Evolutionary conservation across 1,140 invertebrate species (phyloP).

Genomic region (Periplaneta americana): DNA sequence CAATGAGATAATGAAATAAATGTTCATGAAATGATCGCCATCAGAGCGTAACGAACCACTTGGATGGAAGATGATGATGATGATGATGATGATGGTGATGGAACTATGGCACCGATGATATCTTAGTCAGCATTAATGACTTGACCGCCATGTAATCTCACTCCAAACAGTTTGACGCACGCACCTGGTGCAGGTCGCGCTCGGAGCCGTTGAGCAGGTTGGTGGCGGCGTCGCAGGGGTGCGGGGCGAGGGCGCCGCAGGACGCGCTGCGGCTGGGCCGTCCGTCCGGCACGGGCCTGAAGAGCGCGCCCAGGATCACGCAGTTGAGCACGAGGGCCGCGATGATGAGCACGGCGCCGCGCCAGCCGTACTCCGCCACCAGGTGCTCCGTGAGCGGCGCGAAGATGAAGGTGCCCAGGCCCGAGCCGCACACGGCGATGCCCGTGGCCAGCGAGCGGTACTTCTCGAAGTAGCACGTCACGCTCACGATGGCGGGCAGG

Average conservation of each 20-base stretch:
- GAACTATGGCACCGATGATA: too few species aligned
- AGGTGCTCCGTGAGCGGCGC: slow-evolving; percentile 68
- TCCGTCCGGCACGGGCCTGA: slow-evolving; percentile 52
- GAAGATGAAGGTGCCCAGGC: slow-evolving; percentile 79
- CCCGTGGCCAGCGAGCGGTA: slow-evolving; percentile 85
- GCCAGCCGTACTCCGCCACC: slow-evolving; percentile 58
- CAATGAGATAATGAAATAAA: too few species aligned
- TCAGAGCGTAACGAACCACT: too few species aligned
- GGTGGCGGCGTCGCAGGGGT: neutral
- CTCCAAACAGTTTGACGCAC: too few species aligned
- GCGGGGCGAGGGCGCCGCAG: neutral
- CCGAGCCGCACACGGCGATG: slow-evolving; percentile 92
- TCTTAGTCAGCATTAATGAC: too few species aligned
- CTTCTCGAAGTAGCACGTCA: slow-evolving; percentile 91
- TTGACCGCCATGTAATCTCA: too few species aligned
- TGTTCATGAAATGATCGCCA: too few species aligned
- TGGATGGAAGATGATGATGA: too few species aligned
- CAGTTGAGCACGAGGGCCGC: slow-evolving; percentile 77
- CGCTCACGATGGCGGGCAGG: slow-evolving; percentile 89
- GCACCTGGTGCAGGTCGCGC: neutral
- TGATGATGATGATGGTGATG: too few species aligned
- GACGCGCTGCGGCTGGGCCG: neutral
- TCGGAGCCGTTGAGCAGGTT: neutral
- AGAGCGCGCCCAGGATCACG: slow-evolving; percentile 76
- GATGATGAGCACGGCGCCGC: slow-evolving; percentile 71